A percentile compares a stretch with the other conserved stretches of the same genome.
Conservation (phyloP, 2,888 invertebrate genomes). For the Mythimna loreyi region DNA sequence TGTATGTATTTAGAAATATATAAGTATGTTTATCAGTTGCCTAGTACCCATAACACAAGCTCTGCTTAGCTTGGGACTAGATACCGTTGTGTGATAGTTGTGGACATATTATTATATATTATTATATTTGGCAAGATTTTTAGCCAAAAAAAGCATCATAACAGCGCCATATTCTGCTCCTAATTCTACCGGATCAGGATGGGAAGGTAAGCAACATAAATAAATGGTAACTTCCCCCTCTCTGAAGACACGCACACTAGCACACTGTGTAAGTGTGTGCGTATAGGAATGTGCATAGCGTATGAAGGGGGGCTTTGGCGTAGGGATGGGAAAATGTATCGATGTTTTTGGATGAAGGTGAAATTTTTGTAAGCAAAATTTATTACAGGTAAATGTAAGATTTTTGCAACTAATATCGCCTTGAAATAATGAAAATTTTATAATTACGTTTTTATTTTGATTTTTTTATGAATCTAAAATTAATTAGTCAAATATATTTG, state of each 20-base stretch:
- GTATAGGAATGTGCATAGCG: constrained; percentile 52
- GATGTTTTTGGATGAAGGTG: constrained; percentile 29
- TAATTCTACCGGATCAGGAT: constrained; percentile 42
- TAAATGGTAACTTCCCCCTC: constrained; percentile 43
- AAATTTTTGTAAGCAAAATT: not conserved
- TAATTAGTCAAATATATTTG: no score
- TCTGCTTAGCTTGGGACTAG: no score
- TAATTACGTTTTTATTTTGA: no score
- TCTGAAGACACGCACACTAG: constrained; percentile 41
- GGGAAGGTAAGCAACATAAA: constrained; percentile 34
- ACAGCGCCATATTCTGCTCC: constrained; percentile 6
- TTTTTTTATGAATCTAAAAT: no score
- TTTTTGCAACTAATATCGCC: not conserved
- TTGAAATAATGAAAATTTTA: no score
- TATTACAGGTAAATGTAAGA: not conserved
- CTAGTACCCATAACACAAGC: no score
- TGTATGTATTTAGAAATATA: no score
- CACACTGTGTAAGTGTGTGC: constrained; percentile 10
- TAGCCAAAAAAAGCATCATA: not conserved
- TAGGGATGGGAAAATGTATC: constrained; percentile 53
- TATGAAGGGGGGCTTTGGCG: constrained; percentile 43
- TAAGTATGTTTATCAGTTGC: no score
- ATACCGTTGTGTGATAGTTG: no score
- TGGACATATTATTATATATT: no score
- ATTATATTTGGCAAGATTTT: not conserved